A percentile compares a stretch with the other conserved stretches of the same genome.
Conservation (phyloP, 1,140 invertebrate genomes). For the Schlechtendalia chinensis region DNA sequence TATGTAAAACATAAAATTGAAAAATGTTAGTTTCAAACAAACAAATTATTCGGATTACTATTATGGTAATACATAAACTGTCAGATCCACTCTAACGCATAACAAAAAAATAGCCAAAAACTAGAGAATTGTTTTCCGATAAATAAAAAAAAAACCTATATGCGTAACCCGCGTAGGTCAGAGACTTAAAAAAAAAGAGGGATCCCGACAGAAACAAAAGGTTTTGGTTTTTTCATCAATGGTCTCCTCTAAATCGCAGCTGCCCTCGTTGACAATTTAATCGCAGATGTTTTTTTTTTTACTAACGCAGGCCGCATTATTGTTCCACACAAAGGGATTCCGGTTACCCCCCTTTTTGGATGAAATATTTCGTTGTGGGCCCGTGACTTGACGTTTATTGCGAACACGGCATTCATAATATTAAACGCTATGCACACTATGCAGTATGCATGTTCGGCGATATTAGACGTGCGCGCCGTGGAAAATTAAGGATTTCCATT, state of each 20-base stretch:
- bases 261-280: conserved; percentile 49
- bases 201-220: conserved; percentile 39
- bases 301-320: conserved; percentile 43
- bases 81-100: background rate
- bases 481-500: conserved; percentile 13
- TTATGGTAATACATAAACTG: background rate
- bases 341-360: conserved; percentile 42
- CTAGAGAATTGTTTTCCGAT: background rate
- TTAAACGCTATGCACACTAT: conserved; percentile 6
- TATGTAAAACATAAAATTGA: background rate
- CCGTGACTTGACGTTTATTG: conserved; percentile 44
- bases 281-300: conserved; percentile 48
- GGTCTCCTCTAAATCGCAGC: conserved; percentile 47
- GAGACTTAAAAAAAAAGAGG: conserved; percentile 13
- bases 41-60: background rate
- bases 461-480: background rate
- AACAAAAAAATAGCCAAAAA: background rate
- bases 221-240: conserved; percentile 40
- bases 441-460: background rate
- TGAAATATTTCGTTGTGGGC: conserved; percentile 32
- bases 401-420: conserved; percentile 31
- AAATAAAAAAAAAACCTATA: background rate
- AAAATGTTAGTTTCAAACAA: background rate
- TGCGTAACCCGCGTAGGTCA: conserved; percentile 1
- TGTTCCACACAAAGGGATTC: conserved; percentile 39